Percentiles rank a stretch among this genome's conserved stretches.
These are phyloP conservation scores for Aleiodes testaceus DNA, from an alignment of 2,888 invertebrate genomes.

Conservation along the genomic window DNA sequence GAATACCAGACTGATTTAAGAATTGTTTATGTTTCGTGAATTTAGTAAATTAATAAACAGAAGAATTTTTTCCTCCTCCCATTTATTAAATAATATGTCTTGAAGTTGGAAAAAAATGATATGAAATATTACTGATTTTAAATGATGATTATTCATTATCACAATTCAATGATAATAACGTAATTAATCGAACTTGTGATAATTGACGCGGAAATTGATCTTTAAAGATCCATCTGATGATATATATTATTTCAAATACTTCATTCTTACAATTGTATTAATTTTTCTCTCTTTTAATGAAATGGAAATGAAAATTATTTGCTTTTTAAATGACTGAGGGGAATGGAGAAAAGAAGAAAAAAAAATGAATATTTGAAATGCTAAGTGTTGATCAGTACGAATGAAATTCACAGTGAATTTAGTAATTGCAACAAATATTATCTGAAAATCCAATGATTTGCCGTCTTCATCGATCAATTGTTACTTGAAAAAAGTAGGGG, in stretches of 20 bases:
- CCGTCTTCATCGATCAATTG: not conserved
- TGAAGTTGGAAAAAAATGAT: too few relatives aligned
- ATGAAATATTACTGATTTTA: too few relatives aligned
- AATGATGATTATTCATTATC: not conserved
- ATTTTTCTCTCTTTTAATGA: not conserved
- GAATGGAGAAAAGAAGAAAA: not conserved
- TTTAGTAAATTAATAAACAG: too few relatives aligned
- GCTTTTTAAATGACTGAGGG: not conserved
- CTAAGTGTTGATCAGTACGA: not conserved
- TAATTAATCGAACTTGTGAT: constrained; percentile 8
- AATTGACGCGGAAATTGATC: constrained; percentile 9
- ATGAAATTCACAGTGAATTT: not conserved
- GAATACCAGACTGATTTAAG: not conserved
- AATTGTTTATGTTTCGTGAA: too few relatives aligned
- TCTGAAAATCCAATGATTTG: not conserved
- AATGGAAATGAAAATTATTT: not conserved
- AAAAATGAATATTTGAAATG: not conserved
- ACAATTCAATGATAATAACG: constrained; percentile 4
- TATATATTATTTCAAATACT: not conserved
- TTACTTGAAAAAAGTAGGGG: not conserved
- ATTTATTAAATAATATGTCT: too few relatives aligned
- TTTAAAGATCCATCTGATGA: not conserved
- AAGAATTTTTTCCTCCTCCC: too few relatives aligned
- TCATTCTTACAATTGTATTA: not conserved
- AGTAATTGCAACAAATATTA: constrained; percentile 14